These are phyloP conservation scores for Chaetodon trifascialis DNA, from an alignment of 2,113 vertebrate genomes.

Conservation along the genomic window DNA sequence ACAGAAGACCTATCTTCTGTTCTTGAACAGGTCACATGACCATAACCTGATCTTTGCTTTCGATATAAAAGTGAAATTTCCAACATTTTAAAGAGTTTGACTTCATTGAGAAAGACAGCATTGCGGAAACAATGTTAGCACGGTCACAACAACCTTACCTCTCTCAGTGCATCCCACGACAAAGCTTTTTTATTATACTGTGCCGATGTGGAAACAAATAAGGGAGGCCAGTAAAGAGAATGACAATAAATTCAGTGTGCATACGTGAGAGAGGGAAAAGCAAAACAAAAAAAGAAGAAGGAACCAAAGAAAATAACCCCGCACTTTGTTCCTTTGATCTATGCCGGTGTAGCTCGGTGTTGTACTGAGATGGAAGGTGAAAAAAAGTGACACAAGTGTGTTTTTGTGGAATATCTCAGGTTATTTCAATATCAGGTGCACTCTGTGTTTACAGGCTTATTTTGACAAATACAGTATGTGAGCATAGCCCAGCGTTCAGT, in stretches of 20 bases:
- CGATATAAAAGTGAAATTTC: neutral
- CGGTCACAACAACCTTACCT: conserved; percentile 27
- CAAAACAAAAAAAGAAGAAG: conserved; percentile 24
- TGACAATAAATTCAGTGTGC: conserved; percentile 42
- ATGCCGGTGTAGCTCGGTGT: conserved; percentile 8
- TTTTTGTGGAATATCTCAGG: conserved; percentile 23
- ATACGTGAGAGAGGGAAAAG: conserved; percentile 25
- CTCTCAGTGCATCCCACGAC: conserved; percentile 14
- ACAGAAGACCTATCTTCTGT: neutral
- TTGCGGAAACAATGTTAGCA: conserved; percentile 9
- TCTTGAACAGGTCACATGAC: neutral
- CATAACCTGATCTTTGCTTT: conserved; percentile 6
- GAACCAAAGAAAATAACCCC: conserved; percentile 25
- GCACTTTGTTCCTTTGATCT: conserved; percentile 42
- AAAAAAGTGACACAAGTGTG: conserved; percentile 24
- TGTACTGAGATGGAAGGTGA: conserved; percentile 13
- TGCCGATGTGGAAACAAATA: conserved; percentile 20
- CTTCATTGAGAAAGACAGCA: conserved; percentile 25
- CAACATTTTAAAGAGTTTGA: conserved; percentile 7
- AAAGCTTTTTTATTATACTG: conserved; percentile 27
- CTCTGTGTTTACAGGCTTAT: conserved; percentile 19
- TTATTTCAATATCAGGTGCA: conserved; percentile 35
- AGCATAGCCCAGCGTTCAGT: conserved; percentile 10
- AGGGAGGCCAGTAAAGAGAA: conserved; percentile 27
- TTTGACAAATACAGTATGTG: conserved; percentile 35